Evolutionary conservation across 2,113 vertebrate genomes (phyloP), one percentile per base, ranked within the genome.

Genomic region (Ailuropoda melanoleuca): DNA sequence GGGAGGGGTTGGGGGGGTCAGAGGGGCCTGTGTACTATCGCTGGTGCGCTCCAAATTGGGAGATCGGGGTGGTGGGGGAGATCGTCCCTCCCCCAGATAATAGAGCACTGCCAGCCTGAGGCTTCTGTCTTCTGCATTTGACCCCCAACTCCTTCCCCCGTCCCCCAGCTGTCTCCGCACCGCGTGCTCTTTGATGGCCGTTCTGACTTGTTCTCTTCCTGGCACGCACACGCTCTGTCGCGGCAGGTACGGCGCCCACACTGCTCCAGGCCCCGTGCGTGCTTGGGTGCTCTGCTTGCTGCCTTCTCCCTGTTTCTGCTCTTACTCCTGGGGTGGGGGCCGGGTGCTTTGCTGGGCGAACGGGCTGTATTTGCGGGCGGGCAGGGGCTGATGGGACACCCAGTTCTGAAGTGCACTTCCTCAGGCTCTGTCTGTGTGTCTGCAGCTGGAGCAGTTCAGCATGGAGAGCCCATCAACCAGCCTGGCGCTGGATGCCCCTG

Each of bases 141-240:
- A 88, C 64, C 95, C 90, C 89, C 6, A 0, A 0, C 78, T 91
- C 90, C 95, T 60, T 12, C 58, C 82, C 90, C 74, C 77, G 56
- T 46, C 17, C 86, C 90, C 26, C 98, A 99, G 29, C 97, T 98
- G 21, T 98, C 99, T 87, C 97, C 94, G 97, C 96, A 98, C 97
- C 99, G 98, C 98, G 99, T 98, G 50, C 98, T 99, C 70, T 98
- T 99, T 98, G 99, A 99, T 37, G 99, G 99, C 95, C 97, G 99
- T 97, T 98, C 99, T 96, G 98, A 97, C 92, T 98, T 98, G 94
- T 96, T 99, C n/a, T 97, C 98, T 1, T 98, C 98, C 87, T 98
- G 98, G 95, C 98, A 98, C 90, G 97, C 93, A 88, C 98, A 75
- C 46, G 87, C 96, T 95, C 96, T 98, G 75, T 97, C 98, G 95